phyloP scores from a whole-genome alignment of 2,888 invertebrate genomes.

The Phorcus lineatus region DNA sequence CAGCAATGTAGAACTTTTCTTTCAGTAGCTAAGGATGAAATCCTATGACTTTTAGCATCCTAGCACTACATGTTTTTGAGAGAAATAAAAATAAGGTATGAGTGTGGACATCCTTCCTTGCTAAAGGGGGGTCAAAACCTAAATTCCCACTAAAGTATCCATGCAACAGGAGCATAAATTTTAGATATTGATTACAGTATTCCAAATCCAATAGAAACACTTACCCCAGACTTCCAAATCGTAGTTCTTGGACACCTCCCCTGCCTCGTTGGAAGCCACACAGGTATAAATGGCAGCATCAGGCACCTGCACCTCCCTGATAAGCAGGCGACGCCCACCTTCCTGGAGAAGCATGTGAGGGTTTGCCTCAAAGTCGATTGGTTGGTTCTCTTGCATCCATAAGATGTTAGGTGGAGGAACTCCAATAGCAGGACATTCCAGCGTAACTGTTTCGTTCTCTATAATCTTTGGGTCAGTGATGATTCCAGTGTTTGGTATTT shows the following conservation, averaged over 20 bases:
- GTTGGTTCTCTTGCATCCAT: constrained; percentile 68
- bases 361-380: constrained; percentile 47
- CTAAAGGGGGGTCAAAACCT: too few relatives aligned
- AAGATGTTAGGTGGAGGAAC: constrained; percentile 66
- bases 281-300: constrained; percentile 75
- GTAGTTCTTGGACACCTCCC: constrained; percentile 69
- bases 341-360: constrained; percentile 47
- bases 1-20: too few relatives aligned
- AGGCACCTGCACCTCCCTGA: constrained; percentile 51
- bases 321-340: constrained; percentile 63
- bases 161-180: too few relatives aligned
- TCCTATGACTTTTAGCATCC: too few relatives aligned
- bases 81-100: too few relatives aligned
- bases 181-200: too few relatives aligned
- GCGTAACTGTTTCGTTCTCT: constrained; percentile 66
- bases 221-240: constrained; percentile 71
- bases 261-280: constrained; percentile 77
- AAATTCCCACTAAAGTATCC: too few relatives aligned
- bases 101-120: too few relatives aligned
- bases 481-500: constrained; percentile 69
- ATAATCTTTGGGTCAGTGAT: constrained; percentile 68
- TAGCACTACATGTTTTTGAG: too few relatives aligned
- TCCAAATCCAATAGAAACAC: too few relatives aligned
- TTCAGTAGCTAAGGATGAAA: too few relatives aligned
- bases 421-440: constrained; percentile 69